Conservation (phyloP, 2,113 vertebrate species). For the Poicephalus meyeri region DNA sequence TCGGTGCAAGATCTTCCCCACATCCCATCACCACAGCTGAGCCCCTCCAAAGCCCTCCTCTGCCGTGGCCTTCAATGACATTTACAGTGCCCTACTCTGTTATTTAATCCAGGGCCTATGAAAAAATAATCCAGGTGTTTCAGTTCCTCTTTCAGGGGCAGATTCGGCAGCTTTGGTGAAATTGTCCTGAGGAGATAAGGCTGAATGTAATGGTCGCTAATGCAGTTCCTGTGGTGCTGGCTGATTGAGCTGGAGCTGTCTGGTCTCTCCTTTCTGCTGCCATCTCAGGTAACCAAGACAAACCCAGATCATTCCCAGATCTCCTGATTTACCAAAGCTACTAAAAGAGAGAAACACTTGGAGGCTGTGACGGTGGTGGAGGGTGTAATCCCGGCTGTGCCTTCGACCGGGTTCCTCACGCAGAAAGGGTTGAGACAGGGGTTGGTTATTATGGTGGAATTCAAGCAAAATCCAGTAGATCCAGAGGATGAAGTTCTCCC, state of each 20-base stretch:
- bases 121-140: not conserved
- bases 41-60: not conserved
- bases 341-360: not conserved
- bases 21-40: not conserved
- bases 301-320: not conserved
- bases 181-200: not conserved
- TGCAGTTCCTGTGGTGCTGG: not conserved
- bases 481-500: not conserved
- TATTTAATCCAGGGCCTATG: not conserved
- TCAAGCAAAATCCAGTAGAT: not conserved
- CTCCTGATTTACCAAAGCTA: not conserved
- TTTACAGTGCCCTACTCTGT: rapidly evolving
- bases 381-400: not conserved
- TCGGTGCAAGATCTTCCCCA: not conserved
- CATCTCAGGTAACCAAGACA: not conserved
- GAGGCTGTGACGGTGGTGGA: not conserved
- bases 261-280: not conserved
- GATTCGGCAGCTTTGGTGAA: not conserved
- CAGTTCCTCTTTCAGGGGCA: not conserved
- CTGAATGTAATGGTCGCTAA: not conserved
- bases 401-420: not conserved
- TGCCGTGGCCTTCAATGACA: not conserved
- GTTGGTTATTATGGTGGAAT: not conserved
- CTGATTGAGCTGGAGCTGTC: not conserved
- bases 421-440: not conserved